Evolutionary conservation across 2,113 vertebrate species (phyloP).

Genomic region (Guaruba guarouba): DNA sequence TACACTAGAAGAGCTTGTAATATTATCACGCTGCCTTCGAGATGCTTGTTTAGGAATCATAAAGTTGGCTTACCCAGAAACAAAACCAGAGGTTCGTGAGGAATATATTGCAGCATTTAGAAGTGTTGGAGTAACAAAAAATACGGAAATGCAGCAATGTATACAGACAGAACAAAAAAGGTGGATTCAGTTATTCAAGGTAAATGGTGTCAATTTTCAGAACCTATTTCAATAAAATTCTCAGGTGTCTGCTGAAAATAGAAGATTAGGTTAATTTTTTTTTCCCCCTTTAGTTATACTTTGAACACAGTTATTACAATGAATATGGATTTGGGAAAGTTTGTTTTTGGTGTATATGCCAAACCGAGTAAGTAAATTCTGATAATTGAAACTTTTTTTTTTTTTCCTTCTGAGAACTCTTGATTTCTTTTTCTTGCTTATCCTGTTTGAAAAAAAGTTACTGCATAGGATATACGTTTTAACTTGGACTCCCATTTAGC

Average conservation of each 20-base stretch:
- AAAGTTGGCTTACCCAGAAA: slow-evolving; percentile 94
- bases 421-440: neutral
- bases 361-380: neutral
- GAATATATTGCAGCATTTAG: slow-evolving; percentile 91
- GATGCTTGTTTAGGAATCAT: slow-evolving; percentile 97
- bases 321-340: neutral
- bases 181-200: slow-evolving; percentile 98
- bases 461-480: neutral
- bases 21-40: slow-evolving; percentile 90
- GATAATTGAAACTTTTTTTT: neutral
- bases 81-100: slow-evolving; percentile 91
- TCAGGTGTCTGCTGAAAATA: neutral
- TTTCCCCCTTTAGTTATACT: neutral
- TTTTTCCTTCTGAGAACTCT: neutral
- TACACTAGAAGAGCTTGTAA: slow-evolving; percentile 87
- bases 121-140: slow-evolving; percentile 90
- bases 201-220: slow-evolving; percentile 7
- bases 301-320: neutral
- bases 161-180: slow-evolving; percentile 92
- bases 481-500: neutral
- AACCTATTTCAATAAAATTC: neutral
- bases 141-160: slow-evolving; percentile 85
- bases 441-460: neutral
- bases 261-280: fast-evolving
- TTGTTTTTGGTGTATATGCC: neutral